Evolutionary conservation across 2,888 invertebrate genomes (phyloP).

Genomic region (Cetonia aurata): DNA sequence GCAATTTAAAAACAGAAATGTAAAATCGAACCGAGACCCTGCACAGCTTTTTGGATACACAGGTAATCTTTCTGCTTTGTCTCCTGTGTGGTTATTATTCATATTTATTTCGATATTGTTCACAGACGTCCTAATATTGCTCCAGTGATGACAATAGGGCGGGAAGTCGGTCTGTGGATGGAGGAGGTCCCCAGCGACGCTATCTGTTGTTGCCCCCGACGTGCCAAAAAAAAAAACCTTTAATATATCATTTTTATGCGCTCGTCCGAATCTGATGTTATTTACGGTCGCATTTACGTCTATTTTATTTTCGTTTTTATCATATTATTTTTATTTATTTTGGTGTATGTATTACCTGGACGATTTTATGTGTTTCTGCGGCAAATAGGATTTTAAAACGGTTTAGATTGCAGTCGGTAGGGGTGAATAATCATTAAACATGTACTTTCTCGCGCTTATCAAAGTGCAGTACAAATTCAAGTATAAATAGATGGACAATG

Average conservation of each 20-base stretch:
- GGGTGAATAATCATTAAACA: too few relatives aligned
- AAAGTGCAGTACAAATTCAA: too few relatives aligned
- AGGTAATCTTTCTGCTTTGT: neutral
- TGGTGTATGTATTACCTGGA: constrained; percentile 7
- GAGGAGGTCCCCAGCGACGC: neutral
- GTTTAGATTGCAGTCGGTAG: too few relatives aligned
- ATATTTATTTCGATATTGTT: constrained; percentile 44
- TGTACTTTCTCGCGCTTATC: too few relatives aligned
- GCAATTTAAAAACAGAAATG: neutral
- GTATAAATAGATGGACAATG: too few relatives aligned
- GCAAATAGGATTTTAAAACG: too few relatives aligned
- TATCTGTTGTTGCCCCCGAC: constrained; percentile 8
- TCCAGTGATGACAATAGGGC: constrained; percentile 43
- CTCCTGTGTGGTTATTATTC: constrained; percentile 32
- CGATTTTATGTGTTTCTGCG: constrained; percentile 8
- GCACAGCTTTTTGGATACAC: constrained; percentile 9
- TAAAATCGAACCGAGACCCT: neutral
- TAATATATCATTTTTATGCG: constrained; percentile 47
- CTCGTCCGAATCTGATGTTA: constrained; percentile 46
- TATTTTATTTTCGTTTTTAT: constrained; percentile 42
- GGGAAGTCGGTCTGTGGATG: constrained; percentile 10
- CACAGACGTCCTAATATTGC: constrained; percentile 43
- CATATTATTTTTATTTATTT: constrained; percentile 45
- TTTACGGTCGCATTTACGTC: constrained; percentile 46
- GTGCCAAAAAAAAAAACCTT: constrained; percentile 8